phyloP scores from a whole-genome alignment of 2,113 vertebrate genomes.

The Todiramphus chloris region DNA sequence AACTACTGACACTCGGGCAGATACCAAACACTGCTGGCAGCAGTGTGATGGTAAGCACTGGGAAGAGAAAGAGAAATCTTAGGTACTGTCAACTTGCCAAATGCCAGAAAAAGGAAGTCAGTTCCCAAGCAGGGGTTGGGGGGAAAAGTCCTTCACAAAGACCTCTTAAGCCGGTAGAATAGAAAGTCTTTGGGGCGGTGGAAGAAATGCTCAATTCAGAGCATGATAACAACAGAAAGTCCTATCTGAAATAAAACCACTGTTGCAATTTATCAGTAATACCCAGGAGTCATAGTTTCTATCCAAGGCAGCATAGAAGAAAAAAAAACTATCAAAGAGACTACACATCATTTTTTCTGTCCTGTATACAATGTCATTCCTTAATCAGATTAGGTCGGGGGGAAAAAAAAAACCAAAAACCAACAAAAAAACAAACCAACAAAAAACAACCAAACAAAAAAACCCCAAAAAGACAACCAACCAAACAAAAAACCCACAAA shows the following conservation, averaged over 20 bases:
- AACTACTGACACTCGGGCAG: neutral
- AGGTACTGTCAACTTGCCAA: constrained; percentile 36
- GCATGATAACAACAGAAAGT: neutral
- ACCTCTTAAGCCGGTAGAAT: constrained; percentile 1
- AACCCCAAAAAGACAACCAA: too few species aligned
- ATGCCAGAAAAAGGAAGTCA: constrained; percentile 41
- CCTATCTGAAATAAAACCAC: constrained; percentile 27
- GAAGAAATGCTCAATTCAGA: neutral
- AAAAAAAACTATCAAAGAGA: neutral
- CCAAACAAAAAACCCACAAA: too few species aligned
- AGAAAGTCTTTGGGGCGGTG: neutral
- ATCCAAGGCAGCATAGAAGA: neutral
- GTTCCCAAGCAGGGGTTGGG: neutral
- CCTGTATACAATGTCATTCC: neutral
- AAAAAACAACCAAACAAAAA: too few species aligned
- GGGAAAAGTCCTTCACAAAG: neutral
- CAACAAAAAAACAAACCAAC: too few species aligned
- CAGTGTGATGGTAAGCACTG: neutral
- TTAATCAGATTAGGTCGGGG: neutral
- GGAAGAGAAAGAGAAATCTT: constrained; percentile 9
- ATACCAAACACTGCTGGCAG: neutral
- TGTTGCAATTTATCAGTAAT: neutral
- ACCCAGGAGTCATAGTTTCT: neutral
- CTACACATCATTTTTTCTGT: neutral
- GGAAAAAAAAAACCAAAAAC: neutral